Evolutionary conservation across 1,140 invertebrate genomes (phyloP), one percentile per base, ranked within the genome.

Genomic region (Amyelois transitella): DNA sequence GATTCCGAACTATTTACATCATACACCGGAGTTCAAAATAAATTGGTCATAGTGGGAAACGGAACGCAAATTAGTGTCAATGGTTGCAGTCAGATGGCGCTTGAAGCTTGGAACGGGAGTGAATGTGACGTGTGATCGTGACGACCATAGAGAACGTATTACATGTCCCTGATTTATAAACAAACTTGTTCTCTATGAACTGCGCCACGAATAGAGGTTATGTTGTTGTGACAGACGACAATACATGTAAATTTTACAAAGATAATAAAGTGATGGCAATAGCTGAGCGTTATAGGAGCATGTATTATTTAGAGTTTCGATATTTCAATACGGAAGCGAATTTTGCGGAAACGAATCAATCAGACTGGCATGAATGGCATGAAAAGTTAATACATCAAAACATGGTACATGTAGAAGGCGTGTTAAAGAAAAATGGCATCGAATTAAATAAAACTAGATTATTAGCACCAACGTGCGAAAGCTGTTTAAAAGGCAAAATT

Each of bases 321-420:
- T n/a, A n/a, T 28, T 65, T 55, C 28, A 32, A 53, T 28, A 21
- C 18, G 12, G 24, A n/a, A 49, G 62, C 43, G 19, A 63, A 45
- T 24, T 0, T 25, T 45, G 54, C 50, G 18, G 18, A 19, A 25
- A 25, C 32, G 20, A 18, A 3, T 44, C 21, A 48, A 1, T 19
- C 18, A 12, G 53, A 49, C 22, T 24, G 3, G 22, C 22, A 24
- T 24, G 3, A 3, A 10, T 86, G 80, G 75, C 75, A 83, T 61
- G 59, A 82, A 66, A 62, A 61, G 44, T 44, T 86, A 14, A 68
- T 62, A 10, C 82, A 88, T 64, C 72, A 86, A 65, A 86, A 81
- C 66, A 59, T 67, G 6, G 24, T 50, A 25, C 69, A 79, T 19
- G 71, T 84, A 10, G 76, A 62, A 58, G 45, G 60, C 12, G 58